Percentiles rank a stretch among this genome's conserved stretches.
Conservation (phyloP, 2,888 invertebrate genomes). For the Sipha maydis region DNA sequence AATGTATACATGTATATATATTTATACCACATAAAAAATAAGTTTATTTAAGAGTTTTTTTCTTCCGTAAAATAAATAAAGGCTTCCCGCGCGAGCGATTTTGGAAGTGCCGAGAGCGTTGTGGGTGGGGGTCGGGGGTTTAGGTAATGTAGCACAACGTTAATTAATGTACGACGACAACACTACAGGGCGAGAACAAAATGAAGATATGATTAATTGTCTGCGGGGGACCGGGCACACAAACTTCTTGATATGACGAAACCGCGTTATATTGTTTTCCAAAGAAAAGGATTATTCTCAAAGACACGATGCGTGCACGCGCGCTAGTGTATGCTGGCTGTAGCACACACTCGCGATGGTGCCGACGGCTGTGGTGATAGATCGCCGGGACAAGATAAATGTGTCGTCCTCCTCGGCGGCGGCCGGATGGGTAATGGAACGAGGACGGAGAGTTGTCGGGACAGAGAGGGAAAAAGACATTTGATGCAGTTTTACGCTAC, state of each 20-base stretch:
- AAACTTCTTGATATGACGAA: slow-evolving; percentile 57
- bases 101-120: neutral
- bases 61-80: neutral
- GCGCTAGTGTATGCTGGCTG: too few species aligned
- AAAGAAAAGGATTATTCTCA: slow-evolving; percentile 59
- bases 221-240: neutral
- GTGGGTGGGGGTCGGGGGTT: neutral
- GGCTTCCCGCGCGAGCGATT: neutral
- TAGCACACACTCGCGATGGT: neutral
- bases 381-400: slow-evolving; percentile 54
- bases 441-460: neutral
- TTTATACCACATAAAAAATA: neutral
- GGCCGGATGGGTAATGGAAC: too few species aligned
- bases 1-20: too few species aligned
- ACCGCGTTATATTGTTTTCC: slow-evolving; percentile 56
- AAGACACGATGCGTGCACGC: slow-evolving; percentile 14
- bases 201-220: slow-evolving; percentile 61
- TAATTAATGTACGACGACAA: slow-evolving; percentile 61
- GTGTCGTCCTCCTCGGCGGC: neutral
- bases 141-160: slow-evolving; percentile 47
- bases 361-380: slow-evolving; percentile 33
- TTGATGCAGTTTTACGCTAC: neutral
- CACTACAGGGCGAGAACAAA: slow-evolving; percentile 46
- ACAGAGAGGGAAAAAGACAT: neutral
- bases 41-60: neutral